Base-by-base conservation (phyloP, 2,113 vertebrate genomes). In the Charadrius vociferus region DNA sequence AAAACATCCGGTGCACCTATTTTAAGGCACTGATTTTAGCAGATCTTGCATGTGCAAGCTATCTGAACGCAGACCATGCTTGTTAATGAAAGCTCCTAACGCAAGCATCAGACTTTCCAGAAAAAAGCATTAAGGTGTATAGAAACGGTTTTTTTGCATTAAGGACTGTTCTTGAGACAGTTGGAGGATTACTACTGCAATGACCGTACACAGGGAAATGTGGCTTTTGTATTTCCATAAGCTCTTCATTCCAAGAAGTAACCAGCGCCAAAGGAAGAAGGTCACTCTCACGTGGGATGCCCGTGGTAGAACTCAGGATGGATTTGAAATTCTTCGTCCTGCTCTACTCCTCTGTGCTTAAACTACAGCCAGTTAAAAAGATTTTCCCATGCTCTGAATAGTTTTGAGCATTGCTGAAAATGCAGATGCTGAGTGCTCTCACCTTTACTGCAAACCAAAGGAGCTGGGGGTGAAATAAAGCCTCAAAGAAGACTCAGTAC, bases 31-130 rank as follows among this genome's bases (percentile, higher is more conserved):
- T 8, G 52, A 9, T 30, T 45, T 26, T 9, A 34, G 6, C 34
- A 8, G 13, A 0, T 9, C 23, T 2, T 0, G 16, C 6, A 0
- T 2, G 27, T 0, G 32, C 21, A 4, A 0, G 5, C 0, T 3
- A 0, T 0, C 30, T 15, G 3, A 8, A 0, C 9, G 4, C 27
- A 14, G 68, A 1, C 2, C 7, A 3, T 4, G 30, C 12, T 26
- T 4, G 24, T 29, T 34, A 3, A 1, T 2, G 39, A 22, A 3
- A 21, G 23, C 6, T 53, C 5, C 3, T 6, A 0, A 10, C n/a
- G 2, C 23, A 3, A 43, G 5, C 37, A 6, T 1, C 55, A 47
- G 8, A 4, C 26, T 21, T 24, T 2, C 32, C 66, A 10, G 52
- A 8, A 68, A 61, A 71, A 41, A 45, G 12, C 52, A 14, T 32